A percentile compares a stretch with the other conserved stretches of the same genome.
Evolutionary conservation across 2,888 invertebrate species (phyloP).

Genomic region (Steinernema carpocapsae): DNA sequence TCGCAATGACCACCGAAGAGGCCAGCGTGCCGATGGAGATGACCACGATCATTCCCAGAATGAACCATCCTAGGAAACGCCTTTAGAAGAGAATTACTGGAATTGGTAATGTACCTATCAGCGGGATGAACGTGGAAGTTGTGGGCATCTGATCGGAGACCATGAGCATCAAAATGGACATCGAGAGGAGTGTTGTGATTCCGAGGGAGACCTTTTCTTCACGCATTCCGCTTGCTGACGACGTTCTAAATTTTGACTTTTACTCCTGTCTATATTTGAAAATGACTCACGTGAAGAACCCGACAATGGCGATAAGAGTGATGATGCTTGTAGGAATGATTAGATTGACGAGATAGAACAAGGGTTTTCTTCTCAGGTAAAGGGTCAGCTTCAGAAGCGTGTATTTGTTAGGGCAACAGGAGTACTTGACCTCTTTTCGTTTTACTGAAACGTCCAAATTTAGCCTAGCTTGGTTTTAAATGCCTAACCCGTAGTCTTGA

Average conservation of each 20-base stretch:
- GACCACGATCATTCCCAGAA: constrained; percentile 71
- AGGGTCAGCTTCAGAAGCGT: constrained; percentile 55
- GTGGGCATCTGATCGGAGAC: constrained; percentile 71
- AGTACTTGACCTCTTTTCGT: constrained; percentile 56
- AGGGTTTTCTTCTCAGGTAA: constrained; percentile 54
- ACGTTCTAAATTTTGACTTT: too few relatives aligned
- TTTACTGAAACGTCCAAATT: constrained; percentile 41
- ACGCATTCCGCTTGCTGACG: constrained; percentile 59
- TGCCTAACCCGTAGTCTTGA: constrained; percentile 51
- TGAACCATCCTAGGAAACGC: constrained; percentile 71
- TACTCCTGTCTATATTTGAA: constrained; percentile 39
- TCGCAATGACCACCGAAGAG: constrained; percentile 71
- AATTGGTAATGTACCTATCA: constrained; percentile 69
- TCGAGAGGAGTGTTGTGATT: constrained; percentile 66
- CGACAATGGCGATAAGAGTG: constrained; percentile 69
- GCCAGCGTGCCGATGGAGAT: constrained; percentile 72
- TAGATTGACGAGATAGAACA: constrained; percentile 61
- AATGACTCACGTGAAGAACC: constrained; percentile 69
- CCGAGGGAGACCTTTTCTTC: constrained; percentile 65
- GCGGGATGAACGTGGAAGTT: constrained; percentile 71
- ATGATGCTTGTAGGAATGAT: constrained; percentile 68
- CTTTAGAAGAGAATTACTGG: too few relatives aligned
- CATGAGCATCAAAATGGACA: constrained; percentile 70
- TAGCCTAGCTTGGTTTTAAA: not conserved
- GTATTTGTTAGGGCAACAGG: constrained; percentile 62